phyloP scores from a whole-genome alignment of 2,888 invertebrate genomes.

The Agrochola macilenta region DNA sequence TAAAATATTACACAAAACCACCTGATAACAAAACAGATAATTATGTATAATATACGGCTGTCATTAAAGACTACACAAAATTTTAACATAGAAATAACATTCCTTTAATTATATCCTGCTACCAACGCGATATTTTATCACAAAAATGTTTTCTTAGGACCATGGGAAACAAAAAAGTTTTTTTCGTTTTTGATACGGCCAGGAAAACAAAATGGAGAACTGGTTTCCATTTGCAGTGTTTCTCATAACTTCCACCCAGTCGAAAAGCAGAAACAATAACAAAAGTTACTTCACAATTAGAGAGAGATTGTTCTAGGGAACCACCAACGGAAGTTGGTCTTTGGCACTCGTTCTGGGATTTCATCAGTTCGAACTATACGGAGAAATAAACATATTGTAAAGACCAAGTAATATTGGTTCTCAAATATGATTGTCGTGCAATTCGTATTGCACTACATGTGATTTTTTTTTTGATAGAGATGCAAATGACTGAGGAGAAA shows the following conservation, averaged over 20 bases:
- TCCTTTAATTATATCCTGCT: background rate
- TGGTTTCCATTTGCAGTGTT: conserved; percentile 60
- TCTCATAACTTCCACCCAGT: conserved; percentile 70
- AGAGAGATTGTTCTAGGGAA: conserved; percentile 69
- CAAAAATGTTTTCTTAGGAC: conserved; percentile 32
- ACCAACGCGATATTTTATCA: conserved; percentile 1
- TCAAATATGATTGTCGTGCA: conserved; percentile 51
- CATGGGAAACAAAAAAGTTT: conserved; percentile 9
- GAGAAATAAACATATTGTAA: conserved; percentile 35
- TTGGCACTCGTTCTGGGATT: conserved; percentile 42
- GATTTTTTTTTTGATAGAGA: conserved; percentile 48
- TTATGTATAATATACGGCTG: background rate
- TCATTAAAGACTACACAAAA: background rate
- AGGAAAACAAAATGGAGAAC: conserved; percentile 51
- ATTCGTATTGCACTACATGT: conserved; percentile 50
- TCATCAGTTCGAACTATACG: conserved; percentile 22
- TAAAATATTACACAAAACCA: background rate
- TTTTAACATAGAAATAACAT: conserved; percentile 22
- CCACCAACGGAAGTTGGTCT: conserved; percentile 69
- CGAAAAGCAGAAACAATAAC: conserved; percentile 76
- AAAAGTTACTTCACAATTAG: conserved; percentile 81
- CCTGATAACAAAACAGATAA: background rate
- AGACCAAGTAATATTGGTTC: conserved; percentile 56
- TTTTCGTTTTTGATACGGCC: conserved; percentile 12
- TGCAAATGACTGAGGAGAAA: conserved; percentile 56